Evolutionary conservation across 2,797 vertebrate species (phyloP), one percentile per base, ranked within the genome.

Genomic region (Trematomus bernacchii): DNA sequence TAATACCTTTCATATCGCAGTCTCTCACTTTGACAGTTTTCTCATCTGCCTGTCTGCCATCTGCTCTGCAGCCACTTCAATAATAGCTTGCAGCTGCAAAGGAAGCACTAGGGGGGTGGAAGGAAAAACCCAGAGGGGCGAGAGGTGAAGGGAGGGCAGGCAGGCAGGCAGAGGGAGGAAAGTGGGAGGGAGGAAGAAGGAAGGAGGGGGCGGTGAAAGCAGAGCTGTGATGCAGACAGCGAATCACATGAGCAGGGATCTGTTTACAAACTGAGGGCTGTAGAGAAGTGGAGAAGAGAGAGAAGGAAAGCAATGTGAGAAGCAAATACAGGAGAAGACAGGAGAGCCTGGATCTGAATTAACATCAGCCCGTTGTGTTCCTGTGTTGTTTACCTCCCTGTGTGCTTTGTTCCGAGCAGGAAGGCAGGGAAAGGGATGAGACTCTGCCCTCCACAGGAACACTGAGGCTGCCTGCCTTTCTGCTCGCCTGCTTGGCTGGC

Each of bases 171-270:
- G 33, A 59, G 61, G 58, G 55, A 40, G 77, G 70, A 30, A 42
- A 13, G 60, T 48, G 58, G 61, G 44, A 68, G 19, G 63, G 58
- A 62, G 71, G 57, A 68, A 65, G 74, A 21, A 82, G 84, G 81
- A 73, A 82, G 70, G 77, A 77, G 75, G 84, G 82, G 87, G 87
- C 81, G 84, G 86, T 87, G 92, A 93, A 90, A 89, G 81, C 81
- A 89, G 92, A 93, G 90, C 91, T 86, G 82, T 88, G 92, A 93
- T 92, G 93, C 91, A 93, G 91, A 84, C 89, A 69, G 85, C 80
- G 81, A 92, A 93, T 95, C 95, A 95, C 94, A 94, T 94, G 92
- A 93, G 92, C 91, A 84, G 84, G 84, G 93, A 92, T 94, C 92
- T 95, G 95, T 95, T 95, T 95, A 94, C 94, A 94, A 94, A 94